Evolutionary conservation across 2,113 vertebrate species (phyloP).

Genomic region (Scatophagus argus): DNA sequence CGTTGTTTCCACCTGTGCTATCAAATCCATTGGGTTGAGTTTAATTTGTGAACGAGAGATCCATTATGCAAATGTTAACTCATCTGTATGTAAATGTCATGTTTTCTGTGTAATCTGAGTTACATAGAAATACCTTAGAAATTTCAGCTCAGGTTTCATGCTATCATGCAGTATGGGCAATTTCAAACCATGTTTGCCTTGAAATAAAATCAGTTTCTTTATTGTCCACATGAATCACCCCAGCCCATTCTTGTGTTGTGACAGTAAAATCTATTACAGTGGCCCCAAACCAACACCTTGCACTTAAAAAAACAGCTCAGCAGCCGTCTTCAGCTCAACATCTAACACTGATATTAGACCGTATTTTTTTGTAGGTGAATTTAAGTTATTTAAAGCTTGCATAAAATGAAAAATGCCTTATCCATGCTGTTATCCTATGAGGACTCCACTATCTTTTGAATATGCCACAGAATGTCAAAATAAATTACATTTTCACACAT

Average conservation of each 20-base stretch:
- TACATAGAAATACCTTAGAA: constrained; percentile 20
- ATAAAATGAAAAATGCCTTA: constrained; percentile 35
- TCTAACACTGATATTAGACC: constrained; percentile 28
- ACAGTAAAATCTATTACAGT: constrained; percentile 61
- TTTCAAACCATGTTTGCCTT: constrained; percentile 41
- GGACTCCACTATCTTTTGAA: constrained; percentile 20
- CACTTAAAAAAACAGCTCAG: constrained; percentile 38
- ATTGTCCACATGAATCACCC: constrained; percentile 68
- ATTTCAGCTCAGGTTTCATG: constrained; percentile 31
- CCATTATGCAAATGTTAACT: constrained; percentile 69
- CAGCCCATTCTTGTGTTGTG: constrained; percentile 45
- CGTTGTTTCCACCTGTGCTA: constrained; percentile 55
- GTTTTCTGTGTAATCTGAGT: constrained; percentile 39
- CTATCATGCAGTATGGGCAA: constrained; percentile 10
- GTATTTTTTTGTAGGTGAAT: constrained; percentile 18
- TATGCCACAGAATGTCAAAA: constrained; percentile 10
- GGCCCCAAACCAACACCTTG: constrained; percentile 45
- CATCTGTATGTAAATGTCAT: constrained; percentile 68
- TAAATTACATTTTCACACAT: constrained; percentile 35
- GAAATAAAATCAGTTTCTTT: constrained; percentile 59
- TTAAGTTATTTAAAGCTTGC: constrained; percentile 38
- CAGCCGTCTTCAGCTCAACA: constrained; percentile 33
- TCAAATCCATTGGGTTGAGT: constrained; percentile 51
- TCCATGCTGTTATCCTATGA: constrained; percentile 5
- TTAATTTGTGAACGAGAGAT: constrained; percentile 49